Percentiles rank a stretch among this genome's conserved stretches.
These are phyloP conservation scores for Parochlus steinenii DNA, from an alignment of 2,888 invertebrate species.

Conservation along the genomic window DNA sequence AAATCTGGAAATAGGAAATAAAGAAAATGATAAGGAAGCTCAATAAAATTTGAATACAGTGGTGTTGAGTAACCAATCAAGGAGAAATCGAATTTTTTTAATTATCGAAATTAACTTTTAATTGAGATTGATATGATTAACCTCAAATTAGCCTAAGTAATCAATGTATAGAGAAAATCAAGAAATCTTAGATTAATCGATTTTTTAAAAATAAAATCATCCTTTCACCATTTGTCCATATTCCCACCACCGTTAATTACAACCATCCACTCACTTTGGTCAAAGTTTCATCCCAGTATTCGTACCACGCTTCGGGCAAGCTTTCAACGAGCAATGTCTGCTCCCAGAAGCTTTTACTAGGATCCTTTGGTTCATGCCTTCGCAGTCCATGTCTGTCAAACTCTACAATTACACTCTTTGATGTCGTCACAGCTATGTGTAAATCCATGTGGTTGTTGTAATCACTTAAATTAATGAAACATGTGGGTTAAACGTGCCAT, in stretches of 20 bases:
- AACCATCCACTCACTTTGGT: conserved; percentile 33
- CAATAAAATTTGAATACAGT: conserved; percentile 5
- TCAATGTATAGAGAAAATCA: too few relatives aligned
- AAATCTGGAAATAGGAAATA: conserved; percentile 32
- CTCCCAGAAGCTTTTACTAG: conserved; percentile 45
- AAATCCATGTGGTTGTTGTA: conserved; percentile 70
- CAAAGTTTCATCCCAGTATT: conserved; percentile 51
- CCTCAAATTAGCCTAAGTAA: too few relatives aligned
- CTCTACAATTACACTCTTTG: conserved; percentile 62
- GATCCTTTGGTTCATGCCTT: conserved; percentile 31
- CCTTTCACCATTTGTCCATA: too few relatives aligned
- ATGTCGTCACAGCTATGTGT: conserved; percentile 81
- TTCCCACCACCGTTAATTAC: neutral
- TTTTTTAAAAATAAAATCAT: too few relatives aligned
- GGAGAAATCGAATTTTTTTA: conserved; percentile 2
- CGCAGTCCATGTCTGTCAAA: conserved; percentile 65
- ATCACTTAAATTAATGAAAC: conserved; percentile 39
- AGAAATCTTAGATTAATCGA: too few relatives aligned
- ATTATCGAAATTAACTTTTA: conserved; percentile 3
- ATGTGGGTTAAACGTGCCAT: neutral
- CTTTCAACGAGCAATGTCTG: conserved; percentile 53
- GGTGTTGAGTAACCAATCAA: conserved; percentile 1
- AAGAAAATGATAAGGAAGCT: conserved; percentile 13
- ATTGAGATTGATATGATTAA: neutral
- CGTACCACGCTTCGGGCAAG: conserved; percentile 44